Conservation (phyloP, 2,113 vertebrate species). For the Mobula birostris region DNA sequence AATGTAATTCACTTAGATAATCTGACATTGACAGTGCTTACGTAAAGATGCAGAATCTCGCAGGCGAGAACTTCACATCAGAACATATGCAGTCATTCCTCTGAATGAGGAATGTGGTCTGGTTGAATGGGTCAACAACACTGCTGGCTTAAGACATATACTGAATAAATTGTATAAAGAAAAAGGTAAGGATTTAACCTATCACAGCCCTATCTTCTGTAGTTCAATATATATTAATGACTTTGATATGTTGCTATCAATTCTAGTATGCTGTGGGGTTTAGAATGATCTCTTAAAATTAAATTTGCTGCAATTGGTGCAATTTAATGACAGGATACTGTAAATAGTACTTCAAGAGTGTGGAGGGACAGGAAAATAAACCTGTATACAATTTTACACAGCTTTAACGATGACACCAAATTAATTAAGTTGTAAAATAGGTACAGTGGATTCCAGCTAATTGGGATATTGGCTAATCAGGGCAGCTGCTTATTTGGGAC, state of each 20-base stretch:
- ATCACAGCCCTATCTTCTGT: not conserved
- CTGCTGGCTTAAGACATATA: constrained; percentile 84
- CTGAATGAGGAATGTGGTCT: constrained; percentile 96
- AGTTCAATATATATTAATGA: not conserved
- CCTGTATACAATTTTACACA: no score
- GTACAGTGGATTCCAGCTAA: not conserved
- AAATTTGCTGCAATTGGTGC: not conserved
- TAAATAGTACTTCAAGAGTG: no score
- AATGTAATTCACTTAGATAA: not conserved
- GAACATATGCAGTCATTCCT: constrained; percentile 93
- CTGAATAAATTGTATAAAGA: constrained; percentile 94
- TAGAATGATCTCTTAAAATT: not conserved
- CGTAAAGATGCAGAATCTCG: constrained; percentile 94
- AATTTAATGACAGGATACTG: not conserved
- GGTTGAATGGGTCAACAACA: constrained; percentile 97
- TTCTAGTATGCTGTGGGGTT: not conserved
- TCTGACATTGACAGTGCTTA: constrained; percentile 64
- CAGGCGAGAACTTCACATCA: constrained; percentile 83
- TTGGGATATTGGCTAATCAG: no score
- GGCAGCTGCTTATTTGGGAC: no score
- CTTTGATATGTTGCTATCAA: not conserved
- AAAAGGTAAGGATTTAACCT: constrained; percentile 62
- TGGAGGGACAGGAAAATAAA: no score
- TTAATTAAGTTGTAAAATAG: no score
- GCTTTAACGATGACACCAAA: no score